Evolutionary conservation across 2,888 invertebrate genomes (phyloP), one percentile per base, ranked within the genome.

Genomic region (Steinernema carpocapsae): DNA sequence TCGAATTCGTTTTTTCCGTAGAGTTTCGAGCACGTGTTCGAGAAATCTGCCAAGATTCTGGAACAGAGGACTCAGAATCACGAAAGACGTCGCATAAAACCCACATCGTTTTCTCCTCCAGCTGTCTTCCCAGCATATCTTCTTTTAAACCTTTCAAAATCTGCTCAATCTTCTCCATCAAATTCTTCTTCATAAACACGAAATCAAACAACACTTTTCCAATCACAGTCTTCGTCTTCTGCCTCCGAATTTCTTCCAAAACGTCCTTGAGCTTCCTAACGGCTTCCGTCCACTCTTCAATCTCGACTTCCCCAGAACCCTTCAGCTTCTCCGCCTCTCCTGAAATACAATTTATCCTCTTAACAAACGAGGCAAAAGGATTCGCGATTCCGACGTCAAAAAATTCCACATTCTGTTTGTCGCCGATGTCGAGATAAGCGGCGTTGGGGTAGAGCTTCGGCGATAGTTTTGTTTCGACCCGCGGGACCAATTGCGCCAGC

Each of bases 1-100:
- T 42, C 71, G 46, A 79, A 76, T 24, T 81, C 71, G 48, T 80
- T 75, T 32, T 78, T 73, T 0, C 77, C 77, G 48, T 79, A 81
- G 17, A 79, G 74, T 42, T 79, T 79, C 46, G 75, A 48, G 14
- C 51, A 70, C 7, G 32, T 37, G 24, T 75, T 71, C 70, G 78
- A 81, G 29, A 77, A 79, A 19, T 80, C 80, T 7, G 79, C 75
- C 14, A 79, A 48, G 17, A 71, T 14, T 71, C 71, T 46, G 29
- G 17, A 46, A 17, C 2, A 42, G 1, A 17, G 17, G 19, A 24
- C 43, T 29, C 14, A 17, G 32, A 64, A 7, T 64, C n/a, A 4
- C 17, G 48, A 4, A 1, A 29, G 3, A 4, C 7, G 4, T 3
- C 1, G 29, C 64, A 24, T n/a, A 4, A 2, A 12, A 52, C 52